Evolutionary conservation across 2,113 vertebrate species (phyloP).

Genomic region (Dermatemys mawii): DNA sequence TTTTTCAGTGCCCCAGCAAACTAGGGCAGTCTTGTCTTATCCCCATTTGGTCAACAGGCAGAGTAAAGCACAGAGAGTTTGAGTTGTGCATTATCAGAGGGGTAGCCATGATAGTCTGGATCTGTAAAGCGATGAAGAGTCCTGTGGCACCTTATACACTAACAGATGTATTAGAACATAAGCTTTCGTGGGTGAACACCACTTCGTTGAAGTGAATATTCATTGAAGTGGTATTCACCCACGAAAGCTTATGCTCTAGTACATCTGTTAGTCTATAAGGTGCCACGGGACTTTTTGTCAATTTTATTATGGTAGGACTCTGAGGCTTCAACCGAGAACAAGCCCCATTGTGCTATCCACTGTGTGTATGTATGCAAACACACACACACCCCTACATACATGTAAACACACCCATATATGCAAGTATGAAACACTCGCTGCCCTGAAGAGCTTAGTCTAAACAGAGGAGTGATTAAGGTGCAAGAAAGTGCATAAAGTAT

Average conservation of each 20-base stretch:
- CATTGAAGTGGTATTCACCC: too few species aligned
- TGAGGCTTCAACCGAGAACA: not conserved
- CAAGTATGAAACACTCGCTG: not conserved
- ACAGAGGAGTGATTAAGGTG: not conserved
- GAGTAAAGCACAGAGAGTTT: not conserved
- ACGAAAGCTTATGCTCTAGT: too few species aligned
- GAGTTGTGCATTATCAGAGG: not conserved
- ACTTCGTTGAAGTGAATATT: too few species aligned
- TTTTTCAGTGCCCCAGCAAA: slow-evolving; percentile 59
- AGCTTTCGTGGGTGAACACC: too few species aligned
- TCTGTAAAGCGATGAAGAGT: too few species aligned
- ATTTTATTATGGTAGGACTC: not conserved
- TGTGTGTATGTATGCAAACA: not conserved
- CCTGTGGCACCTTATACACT: too few species aligned
- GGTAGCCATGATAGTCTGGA: too few species aligned
- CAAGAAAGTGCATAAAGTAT: not conserved
- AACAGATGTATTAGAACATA: too few species aligned
- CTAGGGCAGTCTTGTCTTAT: slow-evolving; percentile 18
- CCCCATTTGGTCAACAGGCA: not conserved
- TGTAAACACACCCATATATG: not conserved
- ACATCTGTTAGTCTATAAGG: too few species aligned
- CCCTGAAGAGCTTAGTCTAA: not conserved
- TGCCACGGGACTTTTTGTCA: too few species aligned
- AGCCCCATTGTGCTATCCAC: not conserved
- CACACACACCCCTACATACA: too few species aligned